Evolutionary conservation across 1,140 invertebrate species (phyloP).

Genomic region (Lethrus apterus): DNA sequence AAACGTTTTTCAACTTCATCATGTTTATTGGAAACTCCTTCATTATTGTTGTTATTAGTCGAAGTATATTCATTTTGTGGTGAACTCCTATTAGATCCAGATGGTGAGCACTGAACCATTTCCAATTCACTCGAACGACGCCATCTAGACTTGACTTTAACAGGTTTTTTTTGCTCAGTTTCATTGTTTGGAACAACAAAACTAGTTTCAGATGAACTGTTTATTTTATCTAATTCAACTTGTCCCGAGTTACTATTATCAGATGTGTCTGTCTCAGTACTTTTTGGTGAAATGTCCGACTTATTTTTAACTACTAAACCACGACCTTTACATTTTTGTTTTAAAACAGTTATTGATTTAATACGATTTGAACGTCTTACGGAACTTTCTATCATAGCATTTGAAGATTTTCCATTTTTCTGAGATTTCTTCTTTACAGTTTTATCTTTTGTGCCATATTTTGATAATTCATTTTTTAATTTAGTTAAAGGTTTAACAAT

Average conservation of each 20-base stretch:
- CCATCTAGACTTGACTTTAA: slow-evolving; percentile 83
- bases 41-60: slow-evolving; percentile 9
- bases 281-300: slow-evolving; percentile 22
- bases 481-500: too few relatives aligned
- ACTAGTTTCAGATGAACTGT: slow-evolving; percentile 26
- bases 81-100: background rate
- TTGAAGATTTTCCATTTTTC: slow-evolving; percentile 6
- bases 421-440: slow-evolving; percentile 9
- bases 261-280: slow-evolving; percentile 38
- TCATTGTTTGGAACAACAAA: slow-evolving; percentile 43
- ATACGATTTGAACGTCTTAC: slow-evolving; percentile 51
- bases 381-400: slow-evolving; percentile 25
- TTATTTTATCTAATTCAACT: slow-evolving; percentile 17
- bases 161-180: slow-evolving; percentile 55
- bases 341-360: slow-evolving; percentile 50
- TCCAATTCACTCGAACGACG: slow-evolving; percentile 74
- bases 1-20: slow-evolving; percentile 63
- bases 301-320: slow-evolving; percentile 46
- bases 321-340: slow-evolving; percentile 50
- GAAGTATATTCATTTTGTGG: too few relatives aligned
- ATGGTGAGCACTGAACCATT: slow-evolving; percentile 40
- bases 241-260: slow-evolving; percentile 40
- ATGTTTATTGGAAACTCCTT: slow-evolving; percentile 1
- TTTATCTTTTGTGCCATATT: slow-evolving; percentile 14
- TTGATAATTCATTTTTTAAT: slow-evolving; percentile 2